Base-by-base conservation (phyloP, 1,140 invertebrate species). In the Brachionus manjavacas region DNA sequence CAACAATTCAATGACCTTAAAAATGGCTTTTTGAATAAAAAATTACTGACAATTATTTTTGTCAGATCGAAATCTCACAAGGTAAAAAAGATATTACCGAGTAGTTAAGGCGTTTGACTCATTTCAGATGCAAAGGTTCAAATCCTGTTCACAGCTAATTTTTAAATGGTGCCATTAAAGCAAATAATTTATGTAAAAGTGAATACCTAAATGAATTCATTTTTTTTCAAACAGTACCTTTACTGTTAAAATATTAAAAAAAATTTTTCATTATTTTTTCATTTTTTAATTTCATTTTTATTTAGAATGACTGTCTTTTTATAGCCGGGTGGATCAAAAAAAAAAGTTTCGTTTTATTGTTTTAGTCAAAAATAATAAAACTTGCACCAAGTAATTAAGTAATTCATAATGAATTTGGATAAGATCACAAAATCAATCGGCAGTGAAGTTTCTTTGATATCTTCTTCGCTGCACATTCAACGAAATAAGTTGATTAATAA, bases 81-180 rank as follows among this genome's bases (percentile, higher is more conserved):
- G 31, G 6, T 0, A 7, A 35, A 2, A 6, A 35, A 31, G 4
- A 35, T 35, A 35, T 35, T 35, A 52, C 66, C 79, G 79, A 81
- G 79, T 81, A 52, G 79, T 81, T 81, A 81, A 81, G 79, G 79
- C 79, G 79, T 39, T 52, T 39, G 79, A 81, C 79, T 81, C 52
- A 81, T 64, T 64, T 81, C 79, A 39, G 79, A 39, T 81, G 79
- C 79, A 64, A 52, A 81, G 79, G 79, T 81, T 81, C 79, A 81
- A 81, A 81, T 81, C 79, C 79, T 81, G 79, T 64, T 81, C 79
- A 52, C 76, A 80, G 39, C 78, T 49, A 55, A 60, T 81, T 81
- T 55, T 55, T 39, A 46, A 4, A 8, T 43, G 20, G 52, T 60
- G 4, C 8, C 3, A 60, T 60, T 60, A 8, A 60, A 23, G 25